Evolutionary conservation across 1,140 invertebrate genomes (phyloP).

Genomic region (Nasonia longicornis): DNA sequence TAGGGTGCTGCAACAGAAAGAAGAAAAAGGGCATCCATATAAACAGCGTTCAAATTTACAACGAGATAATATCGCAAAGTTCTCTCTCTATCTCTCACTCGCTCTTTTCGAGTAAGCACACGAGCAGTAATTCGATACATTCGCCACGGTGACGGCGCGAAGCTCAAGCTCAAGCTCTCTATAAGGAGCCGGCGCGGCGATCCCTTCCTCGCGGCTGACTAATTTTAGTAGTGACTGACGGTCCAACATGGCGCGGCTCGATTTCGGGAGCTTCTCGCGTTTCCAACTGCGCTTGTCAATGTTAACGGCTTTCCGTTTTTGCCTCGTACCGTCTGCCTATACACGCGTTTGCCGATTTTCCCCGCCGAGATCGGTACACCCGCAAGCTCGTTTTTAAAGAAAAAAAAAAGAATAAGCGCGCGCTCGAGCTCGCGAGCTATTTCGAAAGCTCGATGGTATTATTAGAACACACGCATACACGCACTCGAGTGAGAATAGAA

Average conservation of each 20-base stretch:
- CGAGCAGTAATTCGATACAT: slow-evolving; percentile 62
- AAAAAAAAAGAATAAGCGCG: no score
- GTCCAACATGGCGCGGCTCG: slow-evolving; percentile 33
- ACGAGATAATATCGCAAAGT: neutral
- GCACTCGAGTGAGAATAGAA: no score
- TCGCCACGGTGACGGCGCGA: slow-evolving; percentile 56
- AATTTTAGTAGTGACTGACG: slow-evolving; percentile 62
- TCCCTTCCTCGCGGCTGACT: slow-evolving; percentile 61
- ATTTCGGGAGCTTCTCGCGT: neutral
- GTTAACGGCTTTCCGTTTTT: no score
- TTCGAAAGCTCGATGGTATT: no score
- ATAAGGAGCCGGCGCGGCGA: slow-evolving; percentile 63
- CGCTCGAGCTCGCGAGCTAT: no score
- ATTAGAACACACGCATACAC: no score
- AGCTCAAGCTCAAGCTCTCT: slow-evolving; percentile 55
- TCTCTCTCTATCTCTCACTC: no score
- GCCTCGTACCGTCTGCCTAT: no score
- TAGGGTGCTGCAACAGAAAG: slow-evolving; percentile 62
- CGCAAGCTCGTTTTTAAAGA: no score
- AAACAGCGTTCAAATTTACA: neutral
- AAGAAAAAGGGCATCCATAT: slow-evolving; percentile 41
- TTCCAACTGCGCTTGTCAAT: neutral
- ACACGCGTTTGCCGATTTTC: neutral
- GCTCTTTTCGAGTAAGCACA: no score
- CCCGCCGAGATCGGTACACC: neutral